Base-by-base conservation (phyloP, 2,888 invertebrate genomes). In the Sepioteuthis lessoniana region DNA sequence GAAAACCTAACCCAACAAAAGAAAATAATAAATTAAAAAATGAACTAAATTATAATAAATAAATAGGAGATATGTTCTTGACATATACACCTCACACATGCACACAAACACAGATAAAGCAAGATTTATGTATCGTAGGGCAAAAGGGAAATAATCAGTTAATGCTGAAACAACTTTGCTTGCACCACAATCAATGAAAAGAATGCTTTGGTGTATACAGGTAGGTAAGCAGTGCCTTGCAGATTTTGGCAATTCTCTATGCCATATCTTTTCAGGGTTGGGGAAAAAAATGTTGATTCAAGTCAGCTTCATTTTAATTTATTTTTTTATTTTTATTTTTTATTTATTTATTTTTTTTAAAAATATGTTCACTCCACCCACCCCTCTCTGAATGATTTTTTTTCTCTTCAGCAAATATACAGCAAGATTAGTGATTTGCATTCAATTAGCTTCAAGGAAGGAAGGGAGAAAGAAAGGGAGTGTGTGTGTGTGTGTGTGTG, bases 21-120 rank as follows among this genome's bases (percentile, higher is more conserved):
- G n/a, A 76, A 76, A 76, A 76, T 76, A 76, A n/a, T 76, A 76
- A 76, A 76, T 76, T n/a, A 76, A 76, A 76, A 60, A 76, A 35
- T n/a, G n/a, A 76, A 76, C n/a, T n/a, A 76, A 76, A n/a, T n/a
- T 76, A 76, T 35, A 76, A 76, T 76, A 76, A 76, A 76, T 76
- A 76, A 1, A 35, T 76, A 35, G 31, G 60, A 31, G 60, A 31
- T 35, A 76, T 35, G 76, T 76, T n/a, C 13, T 76, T 35, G n/a
- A 76, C 76, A 76, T 76, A 19, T n/a, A n/a, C n/a, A 10, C n/a
- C 76, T 76, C n/a, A 76, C 31, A 31, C n/a, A 35, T n/a, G n/a
- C n/a, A 76, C 76, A 76, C 76, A 76, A n/a, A 76, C 76, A 76
- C n/a, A 76, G 76, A 35, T n/a, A 76, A 76, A n/a, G n/a, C n/a